Conservation (phyloP, 1,140 invertebrate genomes). For the Ips nitidus region DNA sequence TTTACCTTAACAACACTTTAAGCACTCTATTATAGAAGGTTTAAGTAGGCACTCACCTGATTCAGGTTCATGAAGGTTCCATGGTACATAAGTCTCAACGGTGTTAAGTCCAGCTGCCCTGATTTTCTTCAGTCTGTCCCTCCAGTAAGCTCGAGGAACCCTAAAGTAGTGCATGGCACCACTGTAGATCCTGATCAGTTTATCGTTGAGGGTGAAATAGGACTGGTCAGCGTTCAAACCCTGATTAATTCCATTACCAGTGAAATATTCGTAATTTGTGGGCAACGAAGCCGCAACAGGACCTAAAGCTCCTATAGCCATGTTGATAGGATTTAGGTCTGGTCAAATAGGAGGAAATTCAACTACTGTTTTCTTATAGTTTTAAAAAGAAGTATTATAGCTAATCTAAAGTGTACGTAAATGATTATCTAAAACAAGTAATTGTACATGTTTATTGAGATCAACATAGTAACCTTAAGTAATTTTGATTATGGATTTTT, state of each 20-base stretch:
- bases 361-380: too few relatives aligned
- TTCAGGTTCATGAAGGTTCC: conserved; percentile 83
- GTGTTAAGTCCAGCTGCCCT: conserved; percentile 57
- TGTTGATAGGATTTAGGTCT: conserved; percentile 3
- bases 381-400: too few relatives aligned
- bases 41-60: conserved; percentile 45
- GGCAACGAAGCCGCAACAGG: conserved; percentile 22
- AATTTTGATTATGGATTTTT: too few relatives aligned
- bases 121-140: conserved; percentile 57
- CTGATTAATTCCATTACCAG: conserved; percentile 39
- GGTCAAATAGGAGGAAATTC: background rate
- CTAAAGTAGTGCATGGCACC: conserved; percentile 94
- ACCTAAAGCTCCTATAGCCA: background rate
- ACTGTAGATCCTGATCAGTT: conserved; percentile 44
- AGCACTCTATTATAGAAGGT: background rate
- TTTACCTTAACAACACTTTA: background rate
- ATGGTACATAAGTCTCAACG: conserved; percentile 91
- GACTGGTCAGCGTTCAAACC: conserved; percentile 40
- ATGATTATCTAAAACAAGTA: too few relatives aligned
- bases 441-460: too few relatives aligned
- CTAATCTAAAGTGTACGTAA: too few relatives aligned
- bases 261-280: conserved; percentile 48
- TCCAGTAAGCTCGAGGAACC: conserved; percentile 62
- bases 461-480: too few relatives aligned
- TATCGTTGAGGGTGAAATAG: conserved; percentile 46